Base-by-base conservation (phyloP, 1,140 invertebrate species). In the Armadillidium nasatum region DNA sequence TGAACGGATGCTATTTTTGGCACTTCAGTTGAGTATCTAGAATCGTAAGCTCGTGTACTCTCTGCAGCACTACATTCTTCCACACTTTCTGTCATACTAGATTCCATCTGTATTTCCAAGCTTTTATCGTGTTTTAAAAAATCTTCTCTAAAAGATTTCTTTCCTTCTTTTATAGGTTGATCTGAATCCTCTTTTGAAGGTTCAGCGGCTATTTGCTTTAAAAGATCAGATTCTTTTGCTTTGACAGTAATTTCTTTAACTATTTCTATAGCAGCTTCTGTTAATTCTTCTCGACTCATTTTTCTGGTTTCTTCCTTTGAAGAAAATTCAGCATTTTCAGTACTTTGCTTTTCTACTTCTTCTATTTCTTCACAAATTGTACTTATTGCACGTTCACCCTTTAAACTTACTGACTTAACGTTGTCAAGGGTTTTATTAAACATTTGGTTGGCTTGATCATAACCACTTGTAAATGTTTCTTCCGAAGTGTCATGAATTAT, bases 291-390 rank as follows among this genome's bases (percentile, higher is more conserved):
- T 21, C 77, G 74, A 72, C 72, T 76, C 79, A 73, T 23, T 85
- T 84, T 54, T 85, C 84, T 11, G n/a, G 83, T 84, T 82, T 87
- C 86, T 83, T 87, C 86, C 74, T 84, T 86, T 46, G 85, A 86
- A 19, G 72, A 75, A 33, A 33, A 33, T 33, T 33, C 33, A 33
- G 33, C 6, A 33, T 33, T 33, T n/a, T 68, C 76, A 4, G 74
- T n/a, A 11, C 33, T 73, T 72, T 77, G 80, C 75, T 78, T 82
- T 76, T 74, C 75, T 68, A 79, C 79, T 76, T 82, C 82, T 15
- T 81, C 76, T 13, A 82, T 75, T 71, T 83, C 71, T 75, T 82
- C 77, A 69, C 82, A 78, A 43, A 81, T 83, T 68, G 83, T 82
- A 75, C 84, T 81, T 50, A 80, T 77, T 54, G 74, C 45, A 74